phyloP scores from a whole-genome alignment of 2,888 invertebrate species.

The Litoditis marina region DNA sequence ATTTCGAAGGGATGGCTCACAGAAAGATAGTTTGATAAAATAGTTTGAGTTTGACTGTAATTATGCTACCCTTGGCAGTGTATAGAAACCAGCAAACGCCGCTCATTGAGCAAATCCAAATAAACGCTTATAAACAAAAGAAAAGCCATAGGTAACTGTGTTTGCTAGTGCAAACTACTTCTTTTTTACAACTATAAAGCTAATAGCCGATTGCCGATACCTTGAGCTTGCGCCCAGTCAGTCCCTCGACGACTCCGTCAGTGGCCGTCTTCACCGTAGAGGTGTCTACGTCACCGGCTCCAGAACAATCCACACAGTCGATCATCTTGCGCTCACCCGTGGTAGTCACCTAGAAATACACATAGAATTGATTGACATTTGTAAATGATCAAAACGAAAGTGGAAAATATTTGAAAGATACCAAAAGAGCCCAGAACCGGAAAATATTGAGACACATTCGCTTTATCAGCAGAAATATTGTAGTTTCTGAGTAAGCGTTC shows the following conservation, averaged over 20 bases:
- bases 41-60: too few relatives aligned
- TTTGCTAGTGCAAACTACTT: not conserved
- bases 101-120: not conserved
- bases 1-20: not conserved
- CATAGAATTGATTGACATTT: too few relatives aligned
- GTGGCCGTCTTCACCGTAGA: constrained; percentile 72
- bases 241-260: constrained; percentile 74
- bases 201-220: constrained; percentile 64
- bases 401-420: not conserved
- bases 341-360: constrained; percentile 75
- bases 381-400: not conserved
- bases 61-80: too few relatives aligned
- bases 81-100: not conserved
- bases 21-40: too few relatives aligned
- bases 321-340: constrained; percentile 88
- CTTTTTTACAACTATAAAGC: too few relatives aligned
- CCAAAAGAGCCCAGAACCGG: not conserved
- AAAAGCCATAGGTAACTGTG: not conserved
- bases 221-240: constrained; percentile 83
- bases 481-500: too few relatives aligned
- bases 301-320: constrained; percentile 90
- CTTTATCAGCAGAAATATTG: too few relatives aligned
- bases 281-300: constrained; percentile 93
- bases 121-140: not conserved
- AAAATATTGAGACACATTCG: not conserved